Evolutionary conservation across 2,797 vertebrate species (phyloP), one percentile per base, ranked within the genome.

Genomic region (Sandelia bainsii): DNA sequence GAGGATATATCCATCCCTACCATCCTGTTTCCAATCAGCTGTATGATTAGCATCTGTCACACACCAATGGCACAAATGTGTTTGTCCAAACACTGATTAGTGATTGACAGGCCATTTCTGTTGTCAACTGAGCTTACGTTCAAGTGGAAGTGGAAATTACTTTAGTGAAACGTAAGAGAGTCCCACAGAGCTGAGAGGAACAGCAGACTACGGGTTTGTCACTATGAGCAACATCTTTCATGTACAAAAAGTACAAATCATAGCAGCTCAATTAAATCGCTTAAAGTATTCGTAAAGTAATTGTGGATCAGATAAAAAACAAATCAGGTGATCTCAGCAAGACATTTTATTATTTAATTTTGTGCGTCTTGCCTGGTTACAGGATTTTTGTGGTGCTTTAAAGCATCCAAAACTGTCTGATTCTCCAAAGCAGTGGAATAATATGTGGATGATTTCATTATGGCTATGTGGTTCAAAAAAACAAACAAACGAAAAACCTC

Each of bases 371-470:
- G 7, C 42, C 16, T 48, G 6, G 44, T 57, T 57, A 32, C 20
- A 9, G 4, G 22, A 19, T 32, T 27, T 62, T 50, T 4, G 8
- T 44, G 49, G 75, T 60, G 40, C 32, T 57, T 62, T 42, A 11
- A 52, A 62, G 22, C 22, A 16, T 23, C 44, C 48, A 46, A 80
- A 73, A 64, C 42, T 42, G 19, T 6, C 17, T 58, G 13, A 52
- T 68, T 56, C 20, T 54, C 56, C 39, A 50, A 53, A 56, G 68
- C 58, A 39, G 27, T 17, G 54, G 65, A 82, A 72, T 44, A 75
- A 63, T 9, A 49, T 1, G 10, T 46, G 27, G 56, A 60, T 46
- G 22, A 70, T 49, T 81, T 77, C 59, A 32, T 37, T 3, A 50
- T n/a, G 67, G 58, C 27, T 2, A 34, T 6, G 46, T 13, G 9